Conservation (phyloP, 2,888 invertebrate genomes). For the Gastracanthus pulcherrimus region DNA sequence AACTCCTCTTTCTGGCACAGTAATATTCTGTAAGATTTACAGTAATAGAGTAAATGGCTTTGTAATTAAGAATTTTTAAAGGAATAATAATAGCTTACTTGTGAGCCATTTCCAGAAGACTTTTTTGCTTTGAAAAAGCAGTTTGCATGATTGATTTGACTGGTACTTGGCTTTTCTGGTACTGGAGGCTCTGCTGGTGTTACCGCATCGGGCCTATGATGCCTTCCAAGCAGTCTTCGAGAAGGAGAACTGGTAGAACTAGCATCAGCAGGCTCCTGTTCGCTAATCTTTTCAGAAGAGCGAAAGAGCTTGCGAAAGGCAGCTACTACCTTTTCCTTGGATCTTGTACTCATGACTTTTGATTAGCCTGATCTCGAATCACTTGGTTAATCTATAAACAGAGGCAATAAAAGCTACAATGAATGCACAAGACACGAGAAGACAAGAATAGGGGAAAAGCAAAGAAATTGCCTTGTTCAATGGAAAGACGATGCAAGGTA, state of each 20-base stretch:
- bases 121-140: slow-evolving; percentile 74
- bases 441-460: background rate
- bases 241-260: slow-evolving; percentile 83
- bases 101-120: slow-evolving; percentile 62
- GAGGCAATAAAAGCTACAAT: background rate
- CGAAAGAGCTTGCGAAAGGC: slow-evolving; percentile 89
- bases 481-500: background rate
- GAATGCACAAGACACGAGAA: background rate
- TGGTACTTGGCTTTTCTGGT: slow-evolving; percentile 70
- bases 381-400: slow-evolving; percentile 26
- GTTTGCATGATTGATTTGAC: slow-evolving; percentile 65
- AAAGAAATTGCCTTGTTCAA: slow-evolving; percentile 40
- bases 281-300: slow-evolving; percentile 84
- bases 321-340: slow-evolving; percentile 89
- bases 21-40: slow-evolving; percentile 61
- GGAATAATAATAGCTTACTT: slow-evolving; percentile 60
- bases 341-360: slow-evolving; percentile 84
- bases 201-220: slow-evolving; percentile 73
- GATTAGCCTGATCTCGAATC: background rate
- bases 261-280: slow-evolving; percentile 81
- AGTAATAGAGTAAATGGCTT: background rate
- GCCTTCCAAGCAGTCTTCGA: slow-evolving; percentile 77
- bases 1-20: slow-evolving; percentile 80
- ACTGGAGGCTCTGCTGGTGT: slow-evolving; percentile 72
- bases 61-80: background rate